Base-by-base conservation (phyloP, 1,140 invertebrate species). In the Drosophila ercepeae region DNA sequence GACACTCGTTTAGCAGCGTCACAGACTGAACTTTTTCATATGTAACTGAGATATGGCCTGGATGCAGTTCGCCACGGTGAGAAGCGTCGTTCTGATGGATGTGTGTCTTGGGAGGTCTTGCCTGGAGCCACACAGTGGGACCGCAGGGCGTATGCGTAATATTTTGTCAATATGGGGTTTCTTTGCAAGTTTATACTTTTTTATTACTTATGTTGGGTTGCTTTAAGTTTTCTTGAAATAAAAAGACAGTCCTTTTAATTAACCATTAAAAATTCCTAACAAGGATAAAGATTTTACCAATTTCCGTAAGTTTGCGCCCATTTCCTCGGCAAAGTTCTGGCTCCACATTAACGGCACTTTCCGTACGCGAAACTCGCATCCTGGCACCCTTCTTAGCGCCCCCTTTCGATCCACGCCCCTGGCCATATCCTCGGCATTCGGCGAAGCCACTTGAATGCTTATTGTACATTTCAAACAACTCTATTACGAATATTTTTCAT, bases 401-500 rank as follows among this genome's bases (percentile, higher is more conserved):
- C 8, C 13, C 18, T 36, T 1, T 1, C 14, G 25, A 8, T 8
- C 42, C 25, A 29, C n/a, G 11, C 34, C 36, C 18, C 14, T 9
- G 8, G 29, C 29, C 29, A n/a, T 32, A 50, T 61, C 36, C 36
- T 53, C 58, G 75, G 60, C 52, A 67, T 77, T 75, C 45, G 53
- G 64, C 58, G 79, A 77, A 86, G 81, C 81, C 76, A 84, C 81
- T 84, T 84, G 81, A 86, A 81, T 74, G 77, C 82, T 86, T 86
- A 88, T 88, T 89, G 77, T 88, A 88, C 82, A 88, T 88, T 88
- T 88, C 82, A 88, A 88, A 88, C 82, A 88, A 88, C 82, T 88
- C 82, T 88, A 88, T 88, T 88, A 88, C 82, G 82, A 88, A 88
- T 88, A 88, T 89, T 83, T 89, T 84, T 84, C 84, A 86, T 83